Conservation (phyloP, 2,888 invertebrate species). For the Danaus chrysippus region DNA sequence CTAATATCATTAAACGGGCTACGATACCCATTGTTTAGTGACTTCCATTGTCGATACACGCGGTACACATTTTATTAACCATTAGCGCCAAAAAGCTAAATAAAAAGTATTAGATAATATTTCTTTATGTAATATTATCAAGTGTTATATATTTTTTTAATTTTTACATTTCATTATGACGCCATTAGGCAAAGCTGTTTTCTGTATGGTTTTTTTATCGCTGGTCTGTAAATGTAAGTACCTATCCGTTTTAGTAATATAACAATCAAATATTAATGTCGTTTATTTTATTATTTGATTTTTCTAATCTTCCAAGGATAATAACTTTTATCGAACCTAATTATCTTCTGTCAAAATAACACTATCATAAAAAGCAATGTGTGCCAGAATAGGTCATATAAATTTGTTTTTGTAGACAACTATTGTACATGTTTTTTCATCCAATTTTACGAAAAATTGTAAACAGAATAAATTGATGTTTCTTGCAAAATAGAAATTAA, state of each 20-base stretch:
- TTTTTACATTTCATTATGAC: slow-evolving; percentile 43
- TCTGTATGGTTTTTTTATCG: slow-evolving; percentile 40
- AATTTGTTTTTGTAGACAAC: no score
- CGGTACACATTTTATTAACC: neutral
- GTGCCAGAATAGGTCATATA: no score
- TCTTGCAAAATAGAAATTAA: no score
- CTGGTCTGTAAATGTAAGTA: slow-evolving; percentile 53
- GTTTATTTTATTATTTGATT: no score
- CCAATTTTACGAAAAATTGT: no score
- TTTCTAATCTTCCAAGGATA: no score
- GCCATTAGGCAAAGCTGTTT: slow-evolving; percentile 33
- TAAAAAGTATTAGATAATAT: neutral
- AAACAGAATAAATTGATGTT: no score
- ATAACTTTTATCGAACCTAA: no score
- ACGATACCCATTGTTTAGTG: neutral
- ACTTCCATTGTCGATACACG: slow-evolving; percentile 7
- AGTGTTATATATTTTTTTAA: neutral
- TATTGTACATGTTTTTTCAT: no score
- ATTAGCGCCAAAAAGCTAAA: neutral
- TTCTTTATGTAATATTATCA: neutral
- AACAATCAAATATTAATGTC: neutral
- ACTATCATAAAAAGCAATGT: no score
- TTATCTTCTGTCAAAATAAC: no score
- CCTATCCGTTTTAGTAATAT: slow-evolving; percentile 1
- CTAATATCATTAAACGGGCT: slow-evolving; percentile 11